Conservation (phyloP, 2,113 vertebrate genomes). For the Laterallus jamaicensis region DNA sequence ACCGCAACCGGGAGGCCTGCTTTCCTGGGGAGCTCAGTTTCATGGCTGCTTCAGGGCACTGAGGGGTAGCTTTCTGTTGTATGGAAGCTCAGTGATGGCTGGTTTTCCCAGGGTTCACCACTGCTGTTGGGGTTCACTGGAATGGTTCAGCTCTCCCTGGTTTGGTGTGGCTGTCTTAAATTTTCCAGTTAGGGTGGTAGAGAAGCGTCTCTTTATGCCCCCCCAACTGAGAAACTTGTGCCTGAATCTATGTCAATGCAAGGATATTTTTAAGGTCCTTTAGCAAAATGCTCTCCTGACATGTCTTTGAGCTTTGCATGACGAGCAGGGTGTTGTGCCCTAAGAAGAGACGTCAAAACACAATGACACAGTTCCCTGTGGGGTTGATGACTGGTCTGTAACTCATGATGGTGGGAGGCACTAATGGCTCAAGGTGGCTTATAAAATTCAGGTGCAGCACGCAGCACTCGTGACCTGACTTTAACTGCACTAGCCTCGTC, state of each 20-base stretch:
- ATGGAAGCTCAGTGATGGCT: not conserved
- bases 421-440: not conserved
- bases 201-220: not conserved
- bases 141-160: not conserved
- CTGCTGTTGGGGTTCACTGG: not conserved
- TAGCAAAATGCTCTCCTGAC: not conserved
- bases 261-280: not conserved
- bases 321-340: not conserved
- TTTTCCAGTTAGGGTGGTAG: not conserved
- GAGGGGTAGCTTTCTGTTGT: not conserved
- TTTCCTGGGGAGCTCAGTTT: not conserved
- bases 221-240: not conserved
- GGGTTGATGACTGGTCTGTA: not conserved
- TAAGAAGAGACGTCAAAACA: not conserved
- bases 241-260: not conserved
- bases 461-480: slow-evolving; percentile 1
- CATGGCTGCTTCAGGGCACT: accelerated
- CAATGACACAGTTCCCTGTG: not conserved
- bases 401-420: not conserved
- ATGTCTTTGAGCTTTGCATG: not conserved
- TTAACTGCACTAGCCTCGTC: not conserved
- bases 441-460: not conserved
- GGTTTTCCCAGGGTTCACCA: not conserved
- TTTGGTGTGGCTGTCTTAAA: not conserved
- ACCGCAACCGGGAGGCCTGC: not conserved